A percentile compares a stretch with the other conserved stretches of the same genome.
These are phyloP conservation scores for Drosophila mettleri DNA, from an alignment of 2,888 invertebrate species.

Conservation along the genomic window DNA sequence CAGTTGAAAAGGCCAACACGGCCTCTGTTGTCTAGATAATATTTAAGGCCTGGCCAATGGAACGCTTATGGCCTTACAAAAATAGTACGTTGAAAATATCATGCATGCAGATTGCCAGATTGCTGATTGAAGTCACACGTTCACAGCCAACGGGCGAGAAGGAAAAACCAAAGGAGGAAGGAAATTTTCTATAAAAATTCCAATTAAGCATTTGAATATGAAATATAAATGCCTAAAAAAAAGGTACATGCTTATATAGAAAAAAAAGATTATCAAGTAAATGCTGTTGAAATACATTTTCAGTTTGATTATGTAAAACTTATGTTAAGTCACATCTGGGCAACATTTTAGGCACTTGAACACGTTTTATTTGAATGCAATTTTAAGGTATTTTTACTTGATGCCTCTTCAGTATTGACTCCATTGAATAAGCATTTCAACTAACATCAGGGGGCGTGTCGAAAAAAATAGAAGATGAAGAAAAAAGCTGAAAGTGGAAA, in stretches of 20 bases:
- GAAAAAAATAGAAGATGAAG: not conserved
- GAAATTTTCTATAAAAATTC: too few relatives aligned
- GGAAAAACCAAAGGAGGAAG: too few relatives aligned
- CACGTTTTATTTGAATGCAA: slow-evolving; percentile 1
- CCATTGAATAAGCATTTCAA: not conserved
- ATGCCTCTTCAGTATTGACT: slow-evolving; percentile 2
- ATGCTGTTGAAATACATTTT: too few relatives aligned
- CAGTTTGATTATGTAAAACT: not conserved
- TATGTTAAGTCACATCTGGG: not conserved
- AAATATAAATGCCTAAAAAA: too few relatives aligned
- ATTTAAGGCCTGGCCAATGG: slow-evolving; percentile 25
- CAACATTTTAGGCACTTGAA: not conserved
- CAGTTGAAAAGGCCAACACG: slow-evolving; percentile 51
- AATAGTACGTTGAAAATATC: slow-evolving; percentile 15
- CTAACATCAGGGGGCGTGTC: slow-evolving; percentile 3
- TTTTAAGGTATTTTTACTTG: slow-evolving; percentile 6
- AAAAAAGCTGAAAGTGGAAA: slow-evolving; percentile 1
- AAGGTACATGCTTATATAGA: not conserved
- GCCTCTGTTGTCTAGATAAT: slow-evolving; percentile 29
- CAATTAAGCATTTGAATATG: too few relatives aligned
- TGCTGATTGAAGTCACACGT: slow-evolving; percentile 26
- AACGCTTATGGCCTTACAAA: slow-evolving; percentile 29
- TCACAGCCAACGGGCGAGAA: not conserved
- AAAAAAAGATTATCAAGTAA: too few relatives aligned
- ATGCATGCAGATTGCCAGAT: slow-evolving; percentile 28